These are phyloP conservation scores for Pteronotus mesoamericanus DNA, from an alignment of 2,797 vertebrate species.

Conservation along the genomic window DNA sequence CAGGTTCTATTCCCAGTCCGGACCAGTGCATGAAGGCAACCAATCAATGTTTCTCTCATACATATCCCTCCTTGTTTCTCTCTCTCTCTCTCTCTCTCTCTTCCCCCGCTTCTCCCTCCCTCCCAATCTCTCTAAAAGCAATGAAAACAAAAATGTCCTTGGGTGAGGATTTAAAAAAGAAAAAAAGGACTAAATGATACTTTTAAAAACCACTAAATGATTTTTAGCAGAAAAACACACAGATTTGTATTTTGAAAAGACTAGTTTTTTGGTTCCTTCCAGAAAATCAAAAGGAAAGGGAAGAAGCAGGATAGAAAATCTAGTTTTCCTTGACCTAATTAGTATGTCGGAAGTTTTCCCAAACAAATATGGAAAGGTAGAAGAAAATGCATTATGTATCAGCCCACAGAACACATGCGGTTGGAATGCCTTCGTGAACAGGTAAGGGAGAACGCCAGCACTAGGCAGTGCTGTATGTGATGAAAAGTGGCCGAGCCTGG, in stretches of 20 bases:
- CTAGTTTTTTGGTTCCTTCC: background rate
- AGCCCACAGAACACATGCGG: background rate
- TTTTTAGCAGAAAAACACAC: conserved; percentile 3
- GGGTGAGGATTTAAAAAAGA: too few species aligned
- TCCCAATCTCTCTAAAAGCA: too few species aligned
- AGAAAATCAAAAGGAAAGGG: background rate
- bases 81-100: too few species aligned
- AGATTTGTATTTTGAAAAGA: background rate
- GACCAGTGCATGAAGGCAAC: too few species aligned
- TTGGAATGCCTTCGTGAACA: background rate
- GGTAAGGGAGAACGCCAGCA: background rate
- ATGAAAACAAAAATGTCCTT: too few species aligned
- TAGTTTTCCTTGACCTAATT: background rate
- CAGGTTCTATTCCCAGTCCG: too few species aligned
- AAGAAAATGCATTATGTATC: background rate
- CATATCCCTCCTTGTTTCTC: too few species aligned
- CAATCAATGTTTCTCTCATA: too few species aligned
- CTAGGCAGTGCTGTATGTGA: fast-evolving
- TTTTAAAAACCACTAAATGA: background rate
- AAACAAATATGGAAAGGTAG: background rate
- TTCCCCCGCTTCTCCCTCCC: too few species aligned
- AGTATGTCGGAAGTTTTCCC: background rate
- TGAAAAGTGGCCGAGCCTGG: background rate
- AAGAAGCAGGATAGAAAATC: background rate
- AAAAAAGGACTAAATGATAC: too few species aligned